Base-by-base conservation (phyloP, 2,113 vertebrate species). In the Toxostoma redivivum region DNA sequence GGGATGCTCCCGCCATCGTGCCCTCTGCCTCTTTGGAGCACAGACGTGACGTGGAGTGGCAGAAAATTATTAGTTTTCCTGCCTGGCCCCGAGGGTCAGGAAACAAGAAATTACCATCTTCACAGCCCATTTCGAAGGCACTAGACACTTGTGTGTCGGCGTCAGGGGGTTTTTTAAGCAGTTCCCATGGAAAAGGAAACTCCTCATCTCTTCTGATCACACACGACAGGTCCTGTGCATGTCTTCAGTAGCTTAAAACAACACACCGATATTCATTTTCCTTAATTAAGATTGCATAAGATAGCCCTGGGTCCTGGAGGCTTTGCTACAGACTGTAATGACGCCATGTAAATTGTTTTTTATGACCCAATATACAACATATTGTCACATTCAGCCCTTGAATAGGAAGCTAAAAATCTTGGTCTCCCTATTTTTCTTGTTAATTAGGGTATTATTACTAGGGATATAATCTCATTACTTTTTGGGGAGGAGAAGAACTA, bases 71-170 rank as follows among this genome's bases (percentile, higher is more conserved):
- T 73, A 93, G 67, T 69, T 90, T 86, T 91, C 77, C 86, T 44
- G 77, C 28, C 19, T 51, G 91, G 89, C 96, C 96, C 93, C 25
- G 33, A 96, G 95, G 95, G 96, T 92, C 96, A 98, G 98, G 98
- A 98, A 98, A 97, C 88, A 86, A 82, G 95, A 97, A 97, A 98
- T 95, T 94, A 94, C 54, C 64, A 24, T 96, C 80, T 83, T 94
- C 30, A 53, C 90, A 69, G 85, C 90, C 95, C 22, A 9, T 91
- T 93, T 82, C 4, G 65, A 67, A 91, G 95, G 51, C 90, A 74
- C 58, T 48, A 93, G 91, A 93, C 93, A 87, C 84, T 83, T 51
- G 35, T 69, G 71, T 83, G 84, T 64, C 35, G 42, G 94, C 90
- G 92, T 95, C 48, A 6, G 54, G 66, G 54, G 30, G 13, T 28